These are phyloP conservation scores for Sebastes kiyomatsui DNA, from an alignment of 2,797 vertebrate species.

Conservation along the genomic window DNA sequence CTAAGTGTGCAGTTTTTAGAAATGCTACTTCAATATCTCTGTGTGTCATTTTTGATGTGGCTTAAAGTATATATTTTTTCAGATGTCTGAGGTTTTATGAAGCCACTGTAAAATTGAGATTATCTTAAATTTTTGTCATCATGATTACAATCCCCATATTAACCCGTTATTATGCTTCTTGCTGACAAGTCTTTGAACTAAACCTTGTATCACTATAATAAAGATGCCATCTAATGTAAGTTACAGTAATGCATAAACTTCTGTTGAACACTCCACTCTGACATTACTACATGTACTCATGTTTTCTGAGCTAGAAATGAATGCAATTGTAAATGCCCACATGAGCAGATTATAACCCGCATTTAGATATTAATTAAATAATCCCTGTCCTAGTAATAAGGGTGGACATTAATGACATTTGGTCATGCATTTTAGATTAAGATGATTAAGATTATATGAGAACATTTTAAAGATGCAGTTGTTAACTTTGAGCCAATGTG, in stretches of 20 bases:
- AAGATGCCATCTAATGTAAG: background rate
- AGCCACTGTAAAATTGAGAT: slow-evolving; percentile 18
- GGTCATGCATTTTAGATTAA: slow-evolving; percentile 6
- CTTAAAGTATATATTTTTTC: slow-evolving; percentile 24
- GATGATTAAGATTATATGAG: slow-evolving; percentile 10
- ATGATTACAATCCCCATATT: slow-evolving; percentile 34
- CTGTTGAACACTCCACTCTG: slow-evolving; percentile 9
- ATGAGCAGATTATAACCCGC: slow-evolving; percentile 21
- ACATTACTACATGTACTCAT: background rate
- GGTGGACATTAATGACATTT: background rate
- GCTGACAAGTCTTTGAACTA: slow-evolving; percentile 8
- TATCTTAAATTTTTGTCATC: slow-evolving; percentile 35
- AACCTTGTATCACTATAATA: background rate
- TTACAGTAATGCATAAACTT: background rate
- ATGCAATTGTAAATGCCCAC: slow-evolving; percentile 4
- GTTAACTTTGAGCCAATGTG: too few relatives aligned
- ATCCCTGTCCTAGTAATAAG: slow-evolving; percentile 7
- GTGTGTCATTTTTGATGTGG: slow-evolving; percentile 50
- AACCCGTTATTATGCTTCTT: slow-evolving; percentile 4
- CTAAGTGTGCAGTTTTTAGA: slow-evolving; percentile 53
- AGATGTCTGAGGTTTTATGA: slow-evolving; percentile 20
- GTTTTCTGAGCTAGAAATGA: background rate
- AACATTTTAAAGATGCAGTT: background rate
- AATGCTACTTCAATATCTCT: slow-evolving; percentile 50
- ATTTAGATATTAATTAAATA: slow-evolving; percentile 4